Evolutionary conservation across 2,888 invertebrate genomes (phyloP), one percentile per base, ranked within the genome.

Genomic region (Nomada lathburiana): DNA sequence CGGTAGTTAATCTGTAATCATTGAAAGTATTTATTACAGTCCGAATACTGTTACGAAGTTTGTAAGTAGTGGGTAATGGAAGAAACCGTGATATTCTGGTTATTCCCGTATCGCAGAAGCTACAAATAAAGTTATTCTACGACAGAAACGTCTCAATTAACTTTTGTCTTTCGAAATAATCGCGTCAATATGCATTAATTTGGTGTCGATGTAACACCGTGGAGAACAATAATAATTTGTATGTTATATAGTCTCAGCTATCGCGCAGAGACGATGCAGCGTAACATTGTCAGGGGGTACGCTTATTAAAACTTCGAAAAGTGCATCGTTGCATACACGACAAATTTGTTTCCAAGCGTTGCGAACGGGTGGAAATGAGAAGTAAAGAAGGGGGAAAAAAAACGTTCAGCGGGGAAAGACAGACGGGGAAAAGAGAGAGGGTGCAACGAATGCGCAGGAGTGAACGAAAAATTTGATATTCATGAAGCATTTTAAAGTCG

Each of bases 401-500:
- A 18, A 64, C 55, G 26, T 10, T 10, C 42, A 47, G 47, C 44
- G 47, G 67, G 65, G 59, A 52, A n/a, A 59, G 36, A 52, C 52
- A 59, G 67, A 63, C 63, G 23, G 65, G 60, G 71, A 68, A 18
- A 67, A 42, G 77, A 57, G 77, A 62, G 70, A 75, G 78, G 78
- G 60, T 62, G 81, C 55, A n/a, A 44, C 29, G 67, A 64, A 71
- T 70, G 64, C 74, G 78, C 73, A 74, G 60, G 76, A 77, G 84
- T 82, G 87, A 86, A 82, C 69, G 86, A 88, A 47, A 90, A 88
- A 90, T 90, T 90, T 90, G 88, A 90, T 89, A 90, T 91, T 90
- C 91, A 91, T 90, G 90, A 89, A 89, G 89, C 89, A 90, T 91
- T 91, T 91, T 91, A 89, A 88, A 91, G 87, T 89, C 89, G 85